These are phyloP conservation scores for Rhombomys opimus DNA, from an alignment of 2,113 vertebrate genomes.

Conservation along the genomic window DNA sequence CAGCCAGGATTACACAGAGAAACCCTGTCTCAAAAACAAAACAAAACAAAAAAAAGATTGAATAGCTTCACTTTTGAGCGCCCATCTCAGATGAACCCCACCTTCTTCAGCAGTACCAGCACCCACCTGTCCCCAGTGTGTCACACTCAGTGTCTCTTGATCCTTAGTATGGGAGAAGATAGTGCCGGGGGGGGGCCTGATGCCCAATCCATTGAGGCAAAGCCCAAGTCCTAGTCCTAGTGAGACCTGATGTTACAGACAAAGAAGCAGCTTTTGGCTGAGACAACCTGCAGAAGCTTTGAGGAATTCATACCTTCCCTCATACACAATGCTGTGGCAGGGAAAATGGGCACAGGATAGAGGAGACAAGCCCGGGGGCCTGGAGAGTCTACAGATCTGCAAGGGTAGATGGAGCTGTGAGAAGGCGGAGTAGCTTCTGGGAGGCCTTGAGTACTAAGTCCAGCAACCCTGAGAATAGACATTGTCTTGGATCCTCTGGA, in stretches of 20 bases:
- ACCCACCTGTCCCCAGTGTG: background rate
- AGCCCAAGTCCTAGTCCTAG: background rate
- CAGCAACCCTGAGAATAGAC: background rate
- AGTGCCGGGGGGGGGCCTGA: background rate
- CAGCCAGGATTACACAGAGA: too few relatives aligned
- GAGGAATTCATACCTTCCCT: background rate
- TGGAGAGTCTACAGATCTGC: background rate
- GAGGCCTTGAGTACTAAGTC: background rate
- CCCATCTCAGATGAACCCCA: background rate
- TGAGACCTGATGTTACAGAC: background rate
- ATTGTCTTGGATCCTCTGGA: background rate
- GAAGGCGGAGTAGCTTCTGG: background rate
- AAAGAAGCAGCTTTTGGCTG: background rate
- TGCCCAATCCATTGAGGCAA: background rate
- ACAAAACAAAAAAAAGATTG: background rate
- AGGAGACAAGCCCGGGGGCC: background rate
- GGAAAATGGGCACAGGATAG: background rate
- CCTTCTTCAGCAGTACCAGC: background rate
- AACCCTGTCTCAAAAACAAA: too few relatives aligned
- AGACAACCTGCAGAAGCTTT: background rate
- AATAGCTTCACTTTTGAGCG: background rate
- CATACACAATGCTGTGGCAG: too few relatives aligned
- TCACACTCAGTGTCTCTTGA: background rate
- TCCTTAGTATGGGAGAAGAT: accelerated
- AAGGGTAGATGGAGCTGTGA: background rate